Base-by-base conservation (phyloP, 2,888 invertebrate genomes). In the Lacanobia oleracea region DNA sequence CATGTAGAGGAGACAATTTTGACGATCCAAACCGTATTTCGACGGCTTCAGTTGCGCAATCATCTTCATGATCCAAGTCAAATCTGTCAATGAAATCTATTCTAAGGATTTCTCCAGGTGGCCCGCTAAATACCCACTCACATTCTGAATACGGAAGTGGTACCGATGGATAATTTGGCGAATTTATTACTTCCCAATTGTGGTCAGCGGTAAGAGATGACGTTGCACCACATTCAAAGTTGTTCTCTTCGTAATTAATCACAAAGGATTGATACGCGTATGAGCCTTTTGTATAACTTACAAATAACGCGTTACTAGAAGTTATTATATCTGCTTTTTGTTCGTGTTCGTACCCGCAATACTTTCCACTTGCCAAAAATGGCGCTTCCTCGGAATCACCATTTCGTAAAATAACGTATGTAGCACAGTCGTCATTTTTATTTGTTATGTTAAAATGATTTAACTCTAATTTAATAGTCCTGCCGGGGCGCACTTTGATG, bases 121-220 rank as follows among this genome's bases (percentile, higher is more conserved):
- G 97, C 0, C 97, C 98, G 50, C 96, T 95, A 75, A 99, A 97
- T 40, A 96, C 93, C 99, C 99, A 99, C 40, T 97, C 94, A 90
- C 99, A 99, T 92, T 98, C 98, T 0, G 97, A 97, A 86, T 97
- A 97, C 1, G 98, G 97, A 59, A 97, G 95, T 1, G 99, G 98
- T 37, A 97, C 96, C 75, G 97, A 97, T 0, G 99, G 99, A 93
- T 98, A 98, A 84, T 98, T 97, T 0, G 99, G 99, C 0, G 98
- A 97, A 33, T 33, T 33, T 33, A 33, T 33, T 6, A 33, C 33
- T 33, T 33, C 33, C 33, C 33, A 33, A 5, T 33, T 33, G 33
- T 33, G 33, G 33, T 33, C 33, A 33, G 33, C 33, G 2, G 33
- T 33, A 33, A 33, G 91, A n/a, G 87, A 88, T n/a, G 97, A 94